phyloP scores from a whole-genome alignment of 2,888 invertebrate genomes.

The Omphaloscelis lunosa region DNA sequence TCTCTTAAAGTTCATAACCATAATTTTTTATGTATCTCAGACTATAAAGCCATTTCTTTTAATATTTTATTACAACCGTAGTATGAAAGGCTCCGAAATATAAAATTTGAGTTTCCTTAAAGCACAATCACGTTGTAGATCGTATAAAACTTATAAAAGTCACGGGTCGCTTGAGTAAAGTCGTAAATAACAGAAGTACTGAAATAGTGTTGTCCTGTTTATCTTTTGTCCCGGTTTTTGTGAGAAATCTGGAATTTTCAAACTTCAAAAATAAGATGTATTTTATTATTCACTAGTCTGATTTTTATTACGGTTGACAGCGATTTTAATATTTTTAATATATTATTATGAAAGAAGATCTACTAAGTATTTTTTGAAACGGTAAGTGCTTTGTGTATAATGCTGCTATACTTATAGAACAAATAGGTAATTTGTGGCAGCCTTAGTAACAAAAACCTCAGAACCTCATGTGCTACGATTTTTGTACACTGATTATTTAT shows the following conservation, averaged over 20 bases:
- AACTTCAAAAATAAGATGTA: not conserved
- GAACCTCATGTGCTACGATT: not conserved
- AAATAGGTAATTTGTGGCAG: not conserved
- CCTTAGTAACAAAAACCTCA: too few species aligned
- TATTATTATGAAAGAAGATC: not conserved
- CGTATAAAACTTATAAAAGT: slow-evolving; percentile 57
- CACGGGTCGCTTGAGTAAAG: slow-evolving; percentile 40
- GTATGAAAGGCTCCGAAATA: slow-evolving; percentile 37
- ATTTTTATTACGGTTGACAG: not conserved
- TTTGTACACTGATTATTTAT: not conserved
- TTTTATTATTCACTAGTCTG: too few species aligned
- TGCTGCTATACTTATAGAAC: not conserved
- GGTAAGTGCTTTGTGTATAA: not conserved
- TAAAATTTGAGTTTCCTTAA: slow-evolving; percentile 49
- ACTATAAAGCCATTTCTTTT: slow-evolving; percentile 19
- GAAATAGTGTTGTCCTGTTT: slow-evolving; percentile 32
- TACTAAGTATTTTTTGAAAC: not conserved
- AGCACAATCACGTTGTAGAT: slow-evolving; percentile 51
- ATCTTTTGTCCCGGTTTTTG: slow-evolving; percentile 4
- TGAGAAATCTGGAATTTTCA: too few species aligned
- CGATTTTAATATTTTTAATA: not conserved
- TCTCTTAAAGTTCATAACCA: not conserved
- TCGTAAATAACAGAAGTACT: slow-evolving; percentile 39
- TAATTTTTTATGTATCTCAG: slow-evolving; percentile 15
- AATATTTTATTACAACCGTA: slow-evolving; percentile 24